Evolutionary conservation across 2,888 invertebrate genomes (phyloP).

Genomic region (Bellardia pandia): DNA sequence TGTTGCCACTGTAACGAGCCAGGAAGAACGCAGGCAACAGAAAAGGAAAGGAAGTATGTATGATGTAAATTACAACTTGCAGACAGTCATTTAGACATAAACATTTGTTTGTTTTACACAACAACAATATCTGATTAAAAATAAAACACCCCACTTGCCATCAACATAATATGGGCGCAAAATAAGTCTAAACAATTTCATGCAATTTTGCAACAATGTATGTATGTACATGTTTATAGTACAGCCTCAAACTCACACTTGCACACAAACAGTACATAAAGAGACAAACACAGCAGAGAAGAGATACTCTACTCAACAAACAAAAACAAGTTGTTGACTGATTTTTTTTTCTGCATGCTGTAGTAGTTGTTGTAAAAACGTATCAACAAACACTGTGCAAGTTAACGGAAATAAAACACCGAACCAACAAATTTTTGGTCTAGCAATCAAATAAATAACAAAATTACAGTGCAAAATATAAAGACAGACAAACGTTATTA

Average conservation of each 20-base stretch:
- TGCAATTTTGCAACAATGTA: slow-evolving; percentile 52
- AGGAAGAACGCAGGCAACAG: slow-evolving; percentile 17
- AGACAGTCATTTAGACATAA: slow-evolving; percentile 63
- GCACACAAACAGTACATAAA: not conserved
- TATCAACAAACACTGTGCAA: slow-evolving; percentile 51
- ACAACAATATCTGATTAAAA: slow-evolving; percentile 10
- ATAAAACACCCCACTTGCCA: not conserved
- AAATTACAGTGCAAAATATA: slow-evolving; percentile 13
- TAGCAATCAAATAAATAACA: slow-evolving; percentile 53
- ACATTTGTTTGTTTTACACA: slow-evolving; percentile 15
- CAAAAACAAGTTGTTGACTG: slow-evolving; percentile 51
- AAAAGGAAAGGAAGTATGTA: slow-evolving; percentile 51
- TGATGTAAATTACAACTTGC: slow-evolving; percentile 61
- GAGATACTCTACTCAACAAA: not conserved
- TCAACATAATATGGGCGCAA: slow-evolving; percentile 1
- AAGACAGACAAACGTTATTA: not conserved
- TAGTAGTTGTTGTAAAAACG: slow-evolving; percentile 24
- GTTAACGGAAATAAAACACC: slow-evolving; percentile 57
- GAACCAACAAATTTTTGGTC: slow-evolving; percentile 50
- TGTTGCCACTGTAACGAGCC: not conserved
- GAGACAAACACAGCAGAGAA: not conserved
- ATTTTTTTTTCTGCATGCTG: slow-evolving; percentile 4
- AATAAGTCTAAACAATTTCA: slow-evolving; percentile 61
- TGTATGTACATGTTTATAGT: not conserved
- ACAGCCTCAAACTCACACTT: not conserved